phyloP scores from a whole-genome alignment of 2,113 vertebrate genomes.

The Macquaria ambigua region DNA sequence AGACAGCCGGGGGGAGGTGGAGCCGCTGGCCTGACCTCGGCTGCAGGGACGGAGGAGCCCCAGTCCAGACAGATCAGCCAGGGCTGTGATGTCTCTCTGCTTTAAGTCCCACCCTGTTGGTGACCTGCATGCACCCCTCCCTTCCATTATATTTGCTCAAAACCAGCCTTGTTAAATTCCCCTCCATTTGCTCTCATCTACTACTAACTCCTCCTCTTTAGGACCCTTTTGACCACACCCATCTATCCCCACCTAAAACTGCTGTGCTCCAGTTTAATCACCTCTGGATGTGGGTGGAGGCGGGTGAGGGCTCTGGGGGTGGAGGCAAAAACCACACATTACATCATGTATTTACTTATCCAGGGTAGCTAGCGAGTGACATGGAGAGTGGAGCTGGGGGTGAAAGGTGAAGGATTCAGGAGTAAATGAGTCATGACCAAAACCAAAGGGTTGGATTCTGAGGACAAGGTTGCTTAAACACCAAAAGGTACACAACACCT shows the following conservation, averaged over 20 bases:
- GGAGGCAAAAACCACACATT: constrained; percentile 70
- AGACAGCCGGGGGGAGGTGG: constrained; percentile 71
- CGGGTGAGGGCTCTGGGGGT: constrained; percentile 23
- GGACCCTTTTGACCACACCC: constrained; percentile 49
- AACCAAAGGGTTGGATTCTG: constrained; percentile 69
- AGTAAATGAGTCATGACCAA: constrained; percentile 84
- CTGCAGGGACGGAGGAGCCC: constrained; percentile 53
- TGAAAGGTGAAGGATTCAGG: constrained; percentile 81
- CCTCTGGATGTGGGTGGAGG: constrained; percentile 64
- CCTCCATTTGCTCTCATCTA: constrained; percentile 32
- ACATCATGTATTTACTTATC: constrained; percentile 82
- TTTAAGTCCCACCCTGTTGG: constrained; percentile 29
- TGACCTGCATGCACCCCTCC: constrained; percentile 49
- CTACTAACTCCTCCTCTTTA: constrained; percentile 36
- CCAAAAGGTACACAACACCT: constrained; percentile 51
- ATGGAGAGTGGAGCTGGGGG: constrained; percentile 72
- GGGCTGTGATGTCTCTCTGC: constrained; percentile 34
- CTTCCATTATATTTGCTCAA: constrained; percentile 41
- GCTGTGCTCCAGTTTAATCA: constrained; percentile 61
- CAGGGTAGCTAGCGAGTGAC: constrained; percentile 68
- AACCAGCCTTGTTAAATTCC: constrained; percentile 34
- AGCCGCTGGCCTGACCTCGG: constrained; percentile 42
- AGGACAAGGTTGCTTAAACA: constrained; percentile 70
- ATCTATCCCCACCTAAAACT: constrained; percentile 60
- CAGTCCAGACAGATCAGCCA: constrained; percentile 50